Base-by-base conservation (phyloP, 92 coral and sea anemone genomes). In the Heliopora coerulea region DNA sequence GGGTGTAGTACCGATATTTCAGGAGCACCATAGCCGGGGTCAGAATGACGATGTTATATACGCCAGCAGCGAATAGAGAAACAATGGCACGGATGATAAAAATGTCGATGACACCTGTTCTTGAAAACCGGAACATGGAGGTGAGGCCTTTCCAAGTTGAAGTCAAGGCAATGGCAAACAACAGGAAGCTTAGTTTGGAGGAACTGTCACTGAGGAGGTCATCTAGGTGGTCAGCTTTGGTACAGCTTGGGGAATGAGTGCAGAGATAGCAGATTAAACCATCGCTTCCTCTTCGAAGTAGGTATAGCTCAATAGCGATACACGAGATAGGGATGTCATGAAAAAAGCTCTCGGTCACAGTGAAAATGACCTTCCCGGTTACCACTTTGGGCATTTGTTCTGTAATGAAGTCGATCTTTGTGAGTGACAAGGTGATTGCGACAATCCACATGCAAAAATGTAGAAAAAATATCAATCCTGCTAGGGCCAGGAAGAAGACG, bases 21-120 rank as follows among this genome's bases (percentile, higher is more conserved):
- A 92, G 83, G 41, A 92, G 85, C 49, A 88, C 81, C 96, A 92
- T 90, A 19, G 97, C 97, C 13, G 97, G 97, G 15, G 96, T 90
- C 26, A 92, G 79, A 54, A 92, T 91, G 0, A 85, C 86, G 33
- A 91, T 85, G 76, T 78, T 74, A 58, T 83, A 92, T 59, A 92
- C 49, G 54, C 82, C 73, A 23, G 96, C 96, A 15, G 89, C 89
- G 54, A 92, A 87, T 29, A 92, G 87, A 37, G 97, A 86, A 19
- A 96, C 86, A 41, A 89, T 78, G 4, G 97, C 97, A 14, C 97
- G 86, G 29, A 90, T 78, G 56, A 81, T 81, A 74, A 92, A 92
- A 21, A 82, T 82, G 31, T 90, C 96, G 52, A 67, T 25, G 54
- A 67, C 74, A 25, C 39, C 74, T 3, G 74, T 67, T 24, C 59